Base-by-base conservation (phyloP, 2,888 invertebrate species). In the Andrena camellia region DNA sequence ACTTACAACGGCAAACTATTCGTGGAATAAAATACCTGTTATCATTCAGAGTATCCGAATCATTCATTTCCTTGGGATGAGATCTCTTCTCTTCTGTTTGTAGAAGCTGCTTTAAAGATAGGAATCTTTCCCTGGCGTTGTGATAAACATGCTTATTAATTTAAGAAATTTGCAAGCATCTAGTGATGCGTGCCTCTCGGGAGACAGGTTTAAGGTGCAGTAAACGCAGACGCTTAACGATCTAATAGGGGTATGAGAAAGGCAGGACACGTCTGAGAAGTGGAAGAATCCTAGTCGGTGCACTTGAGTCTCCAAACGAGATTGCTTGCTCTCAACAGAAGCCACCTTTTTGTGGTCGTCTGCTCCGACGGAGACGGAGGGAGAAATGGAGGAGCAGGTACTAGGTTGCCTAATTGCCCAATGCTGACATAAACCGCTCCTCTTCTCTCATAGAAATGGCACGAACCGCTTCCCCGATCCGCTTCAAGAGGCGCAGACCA, bases 271-370 rank as follows among this genome's bases (percentile, higher is more conserved):
- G 52, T 26, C 23, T 0, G 10, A 48, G 23, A 5, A 69, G 20
- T 52, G 48, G 59, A 79, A 78, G 79, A 69, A 79, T 64, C 69
- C 31, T 35, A 59, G 59, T 59, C 52, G 64, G 59, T 66, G 78
- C 70, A 52, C 79, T 79, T 26, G n/a, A 66, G 35, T 35, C 64
- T 8, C 64, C 26, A 78, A 79, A 79, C 78, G 79, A 70, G 79
- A 78, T 78, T 79, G 79, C 69, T 66, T 70, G 79, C 79, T 70
- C 78, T 78, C 78, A 70, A 79, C 78, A 79, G 79, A 79, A 79
- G 78, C 79, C 79, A 78, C 78, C 70, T 79, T 79, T 42, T 69
- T 78, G 79, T 31, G 78, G 79, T 78, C 69, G 78, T 78, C 78
- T 79, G 64, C 48, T 35, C 54, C 42, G 59, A 72, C 67, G 62